Percentiles rank a stretch among this genome's conserved stretches.
Evolutionary conservation across 2,888 invertebrate species (phyloP).

Genomic region (Hirtodrosophila trivittata): DNA sequence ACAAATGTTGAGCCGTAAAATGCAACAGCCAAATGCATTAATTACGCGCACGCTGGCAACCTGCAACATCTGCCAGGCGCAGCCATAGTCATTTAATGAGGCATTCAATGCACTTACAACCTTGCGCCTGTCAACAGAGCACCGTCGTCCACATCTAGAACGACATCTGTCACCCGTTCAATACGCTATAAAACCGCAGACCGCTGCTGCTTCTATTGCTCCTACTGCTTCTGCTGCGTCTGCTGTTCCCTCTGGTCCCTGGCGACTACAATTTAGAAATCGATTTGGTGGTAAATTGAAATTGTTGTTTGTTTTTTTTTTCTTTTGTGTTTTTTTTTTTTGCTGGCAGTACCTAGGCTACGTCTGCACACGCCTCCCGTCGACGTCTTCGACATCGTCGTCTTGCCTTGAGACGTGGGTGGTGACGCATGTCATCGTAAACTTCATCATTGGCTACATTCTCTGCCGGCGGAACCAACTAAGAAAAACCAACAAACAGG

Average conservation of each 20-base stretch:
- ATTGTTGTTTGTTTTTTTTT: slow-evolving; percentile 65
- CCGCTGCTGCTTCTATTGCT: slow-evolving; percentile 20
- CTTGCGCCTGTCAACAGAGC: slow-evolving; percentile 68
- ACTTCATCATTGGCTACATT: slow-evolving; percentile 71
- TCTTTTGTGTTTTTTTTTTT: slow-evolving; percentile 11
- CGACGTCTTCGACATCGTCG: slow-evolving; percentile 16
- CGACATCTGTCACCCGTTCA: slow-evolving; percentile 74
- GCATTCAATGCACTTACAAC: slow-evolving; percentile 75
- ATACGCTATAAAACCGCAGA: slow-evolving; percentile 69
- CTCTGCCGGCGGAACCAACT: slow-evolving; percentile 39
- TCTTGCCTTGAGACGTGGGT: slow-evolving; percentile 69
- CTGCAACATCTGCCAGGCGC: slow-evolving; percentile 50
- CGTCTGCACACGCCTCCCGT: slow-evolving; percentile 60
- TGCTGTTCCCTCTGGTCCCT: slow-evolving; percentile 33
- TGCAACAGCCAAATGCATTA: slow-evolving; percentile 73
- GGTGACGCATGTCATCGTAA: slow-evolving; percentile 83
- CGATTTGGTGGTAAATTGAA: slow-evolving; percentile 76
- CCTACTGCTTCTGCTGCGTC: slow-evolving; percentile 12
- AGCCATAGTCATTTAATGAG: slow-evolving; percentile 74
- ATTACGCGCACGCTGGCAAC: slow-evolving; percentile 65
- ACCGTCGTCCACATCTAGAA: slow-evolving; percentile 35
- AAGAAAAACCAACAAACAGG: slow-evolving; percentile 32
- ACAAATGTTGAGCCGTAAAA: slow-evolving; percentile 60
- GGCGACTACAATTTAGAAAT: slow-evolving; percentile 64
- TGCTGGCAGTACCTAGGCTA: slow-evolving; percentile 2